These are phyloP conservation scores for Eulithis testata DNA, from an alignment of 2,888 invertebrate genomes.

Conservation along the genomic window DNA sequence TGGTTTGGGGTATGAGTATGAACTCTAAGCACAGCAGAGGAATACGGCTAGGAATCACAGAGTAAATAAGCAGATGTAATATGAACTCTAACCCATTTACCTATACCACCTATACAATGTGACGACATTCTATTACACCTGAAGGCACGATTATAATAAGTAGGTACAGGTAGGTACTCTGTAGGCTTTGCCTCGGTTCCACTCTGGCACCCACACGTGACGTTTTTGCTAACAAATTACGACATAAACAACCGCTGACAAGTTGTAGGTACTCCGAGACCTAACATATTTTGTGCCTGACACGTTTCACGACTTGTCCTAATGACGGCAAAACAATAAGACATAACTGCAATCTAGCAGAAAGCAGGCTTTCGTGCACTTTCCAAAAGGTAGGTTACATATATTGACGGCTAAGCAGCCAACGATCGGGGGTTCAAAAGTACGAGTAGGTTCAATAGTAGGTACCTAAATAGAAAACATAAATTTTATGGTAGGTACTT, in stretches of 20 bases:
- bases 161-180: neutral
- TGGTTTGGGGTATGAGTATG: too few relatives aligned
- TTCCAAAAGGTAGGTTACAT: neutral
- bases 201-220: slow-evolving; percentile 52
- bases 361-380: slow-evolving; percentile 3
- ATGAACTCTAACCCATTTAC: neutral
- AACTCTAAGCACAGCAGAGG: too few relatives aligned
- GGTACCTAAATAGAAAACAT: too few relatives aligned
- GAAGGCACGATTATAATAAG: slow-evolving; percentile 8
- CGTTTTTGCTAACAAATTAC: slow-evolving; percentile 56
- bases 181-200: slow-evolving; percentile 23
- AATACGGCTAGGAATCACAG: too few relatives aligned
- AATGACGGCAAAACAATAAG: slow-evolving; percentile 56
- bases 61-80: too few relatives aligned
- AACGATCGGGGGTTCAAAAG: too few relatives aligned
- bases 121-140: neutral
- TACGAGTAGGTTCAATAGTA: too few relatives aligned
- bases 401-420: too few relatives aligned
- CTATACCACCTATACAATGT: neutral
- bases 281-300: slow-evolving; percentile 32
- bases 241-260: slow-evolving; percentile 51
- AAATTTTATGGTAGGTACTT: too few relatives aligned
- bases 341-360: slow-evolving; percentile 28
- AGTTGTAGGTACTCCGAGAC: slow-evolving; percentile 48
- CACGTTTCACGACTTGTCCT: slow-evolving; percentile 44